Conservation (phyloP, 2,797 vertebrate species). For the Hypotaenidia philippensis region DNA sequence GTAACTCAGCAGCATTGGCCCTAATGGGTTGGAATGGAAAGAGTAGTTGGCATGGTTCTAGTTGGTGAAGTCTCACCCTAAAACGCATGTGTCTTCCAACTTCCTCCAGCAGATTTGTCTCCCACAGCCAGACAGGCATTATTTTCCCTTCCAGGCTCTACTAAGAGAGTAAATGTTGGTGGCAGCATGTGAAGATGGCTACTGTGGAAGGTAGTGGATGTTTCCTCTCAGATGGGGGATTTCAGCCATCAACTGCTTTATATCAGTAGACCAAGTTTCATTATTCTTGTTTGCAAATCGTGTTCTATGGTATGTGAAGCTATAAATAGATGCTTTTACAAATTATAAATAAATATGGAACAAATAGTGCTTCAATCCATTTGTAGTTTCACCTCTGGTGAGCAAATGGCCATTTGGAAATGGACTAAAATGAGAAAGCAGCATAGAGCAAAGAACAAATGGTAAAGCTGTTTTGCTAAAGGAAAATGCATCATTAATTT, state of each 20-base stretch:
- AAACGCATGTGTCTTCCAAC: rapidly evolving
- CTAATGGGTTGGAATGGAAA: not conserved
- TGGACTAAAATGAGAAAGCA: not conserved
- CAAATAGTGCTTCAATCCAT: not conserved
- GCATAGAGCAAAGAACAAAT: not conserved
- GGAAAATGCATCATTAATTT: conserved; percentile 42
- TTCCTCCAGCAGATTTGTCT: not conserved
- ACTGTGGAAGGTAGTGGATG: not conserved
- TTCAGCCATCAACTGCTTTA: not conserved
- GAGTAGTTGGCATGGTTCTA: not conserved
- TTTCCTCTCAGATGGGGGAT: not conserved
- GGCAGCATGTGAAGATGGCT: not conserved
- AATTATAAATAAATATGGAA: conserved; percentile 2
- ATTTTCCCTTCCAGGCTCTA: not conserved
- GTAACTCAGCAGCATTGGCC: rapidly evolving
- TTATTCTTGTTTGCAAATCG: not conserved
- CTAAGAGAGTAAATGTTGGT: not conserved
- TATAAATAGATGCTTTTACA: not conserved
- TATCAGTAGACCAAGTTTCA: not conserved
- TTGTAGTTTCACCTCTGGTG: not conserved
- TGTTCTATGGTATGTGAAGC: not conserved
- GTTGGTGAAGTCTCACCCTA: not conserved
- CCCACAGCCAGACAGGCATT: not conserved
- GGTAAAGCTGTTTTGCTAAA: not conserved
- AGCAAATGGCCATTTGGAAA: conserved; percentile 52